Evolutionary conservation across 2,888 invertebrate genomes (phyloP).

Genomic region (Raillietiella orientalis): DNA sequence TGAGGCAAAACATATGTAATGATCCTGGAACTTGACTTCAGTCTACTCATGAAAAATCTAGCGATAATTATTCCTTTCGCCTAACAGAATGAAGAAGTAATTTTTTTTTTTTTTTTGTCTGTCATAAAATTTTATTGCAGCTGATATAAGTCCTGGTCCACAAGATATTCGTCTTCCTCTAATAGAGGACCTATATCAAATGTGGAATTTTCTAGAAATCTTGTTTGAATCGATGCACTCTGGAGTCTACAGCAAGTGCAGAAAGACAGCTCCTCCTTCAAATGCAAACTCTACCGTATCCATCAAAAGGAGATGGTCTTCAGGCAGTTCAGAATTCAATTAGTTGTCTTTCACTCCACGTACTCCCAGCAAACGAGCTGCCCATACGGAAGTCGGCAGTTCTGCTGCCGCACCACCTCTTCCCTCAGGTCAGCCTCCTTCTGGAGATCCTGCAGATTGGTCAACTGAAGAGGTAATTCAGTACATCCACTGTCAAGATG

Average conservation of each 20-base stretch:
- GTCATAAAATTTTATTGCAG: conserved; percentile 9
- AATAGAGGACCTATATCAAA: conserved; percentile 18
- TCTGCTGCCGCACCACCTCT: conserved; percentile 9
- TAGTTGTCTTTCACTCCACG: no score
- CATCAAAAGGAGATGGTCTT: conserved; percentile 13
- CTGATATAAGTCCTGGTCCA: conserved; percentile 16
- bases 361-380: no score
- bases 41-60: no score
- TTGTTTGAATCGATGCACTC: conserved; percentile 17
- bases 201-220: conserved; percentile 20
- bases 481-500: conserved; percentile 55
- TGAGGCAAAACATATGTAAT: no score
- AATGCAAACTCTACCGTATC: no score
- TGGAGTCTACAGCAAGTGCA: conserved; percentile 17
- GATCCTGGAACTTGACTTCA: no score
- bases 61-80: no score
- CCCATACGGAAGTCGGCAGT: no score
- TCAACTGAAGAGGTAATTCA: conserved; percentile 78
- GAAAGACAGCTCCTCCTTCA: conserved; percentile 8
- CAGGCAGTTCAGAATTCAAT: conserved; percentile 10
- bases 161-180: conserved; percentile 18
- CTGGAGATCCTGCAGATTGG: conserved; percentile 40
- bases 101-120: no score
- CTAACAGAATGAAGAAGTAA: no score
- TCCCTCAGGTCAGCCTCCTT: conserved; percentile 4